phyloP scores from a whole-genome alignment of 1,140 invertebrate genomes.

The Pseudomyrmex cubaensis region DNA sequence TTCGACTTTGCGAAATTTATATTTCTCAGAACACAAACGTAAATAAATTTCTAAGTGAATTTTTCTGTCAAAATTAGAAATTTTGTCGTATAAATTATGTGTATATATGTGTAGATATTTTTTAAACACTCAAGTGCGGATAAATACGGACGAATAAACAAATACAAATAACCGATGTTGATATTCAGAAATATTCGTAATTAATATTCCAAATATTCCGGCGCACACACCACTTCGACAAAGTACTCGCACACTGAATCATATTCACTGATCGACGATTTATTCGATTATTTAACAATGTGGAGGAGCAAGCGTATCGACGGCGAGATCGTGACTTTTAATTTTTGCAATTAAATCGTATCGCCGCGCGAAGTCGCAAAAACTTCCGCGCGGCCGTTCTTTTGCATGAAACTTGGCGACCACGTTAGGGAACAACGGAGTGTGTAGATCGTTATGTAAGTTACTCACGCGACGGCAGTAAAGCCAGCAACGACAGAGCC shows the following conservation, averaged over 20 bases:
- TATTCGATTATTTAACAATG: not conserved
- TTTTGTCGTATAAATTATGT: no score
- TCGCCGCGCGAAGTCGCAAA: slow-evolving; percentile 12
- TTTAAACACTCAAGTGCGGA: no score
- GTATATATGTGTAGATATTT: no score
- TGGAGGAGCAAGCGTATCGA: not conserved
- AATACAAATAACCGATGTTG: no score
- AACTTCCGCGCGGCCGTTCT: slow-evolving; percentile 5
- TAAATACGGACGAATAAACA: no score
- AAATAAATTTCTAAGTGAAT: no score
- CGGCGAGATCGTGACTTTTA: not conserved
- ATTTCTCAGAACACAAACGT: no score
- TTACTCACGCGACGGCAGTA: slow-evolving; percentile 67
- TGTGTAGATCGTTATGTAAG: slow-evolving; percentile 44
- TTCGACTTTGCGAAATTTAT: no score
- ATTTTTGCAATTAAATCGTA: slow-evolving; percentile 32
- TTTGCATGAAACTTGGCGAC: slow-evolving; percentile 12
- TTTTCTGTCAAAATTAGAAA: no score
- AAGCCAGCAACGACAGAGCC: slow-evolving; percentile 33
- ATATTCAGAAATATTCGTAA: no score
- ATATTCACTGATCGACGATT: slow-evolving; percentile 2
- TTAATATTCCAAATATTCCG: not conserved
- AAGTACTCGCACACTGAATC: not conserved
- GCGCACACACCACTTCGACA: not conserved
- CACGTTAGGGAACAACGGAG: not conserved